These are phyloP conservation scores for Anguilla rostrata DNA, from an alignment of 2,113 vertebrate species.

Conservation along the genomic window DNA sequence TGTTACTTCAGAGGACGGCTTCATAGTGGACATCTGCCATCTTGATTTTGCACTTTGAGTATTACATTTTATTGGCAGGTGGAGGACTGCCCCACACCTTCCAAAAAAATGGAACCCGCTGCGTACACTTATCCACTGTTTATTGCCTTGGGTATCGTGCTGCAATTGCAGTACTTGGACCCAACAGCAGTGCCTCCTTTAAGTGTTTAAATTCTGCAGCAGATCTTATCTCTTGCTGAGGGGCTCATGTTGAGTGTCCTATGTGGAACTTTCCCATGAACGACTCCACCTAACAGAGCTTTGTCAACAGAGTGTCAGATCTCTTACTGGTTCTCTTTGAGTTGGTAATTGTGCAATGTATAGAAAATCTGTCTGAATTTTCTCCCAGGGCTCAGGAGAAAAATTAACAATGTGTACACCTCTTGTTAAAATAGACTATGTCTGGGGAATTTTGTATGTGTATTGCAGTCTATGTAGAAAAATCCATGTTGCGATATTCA, in stretches of 20 bases:
- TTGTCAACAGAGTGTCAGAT: neutral
- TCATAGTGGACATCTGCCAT: neutral
- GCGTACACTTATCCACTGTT: neutral
- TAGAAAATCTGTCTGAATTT: neutral
- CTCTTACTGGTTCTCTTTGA: neutral
- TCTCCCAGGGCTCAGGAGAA: too few species aligned
- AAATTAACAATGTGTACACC: too few species aligned
- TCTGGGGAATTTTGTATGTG: too few species aligned
- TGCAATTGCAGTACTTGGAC: constrained; percentile 3
- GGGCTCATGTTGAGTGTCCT: constrained; percentile 6
- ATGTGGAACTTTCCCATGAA: constrained; percentile 3
- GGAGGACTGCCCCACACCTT: neutral
- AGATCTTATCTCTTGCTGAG: constrained; percentile 18
- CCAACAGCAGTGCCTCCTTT: constrained; percentile 7
- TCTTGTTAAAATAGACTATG: too few species aligned
- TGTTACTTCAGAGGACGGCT: neutral
- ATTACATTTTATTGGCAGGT: neutral
- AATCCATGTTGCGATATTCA: neutral
- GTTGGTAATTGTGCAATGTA: neutral
- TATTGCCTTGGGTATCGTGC: neutral
- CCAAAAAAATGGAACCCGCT: neutral
- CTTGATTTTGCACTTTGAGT: neutral
- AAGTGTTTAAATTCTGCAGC: constrained; percentile 19
- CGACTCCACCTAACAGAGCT: neutral
- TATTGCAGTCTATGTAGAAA: too few species aligned